Evolutionary conservation across 2,113 vertebrate species (phyloP), one percentile per base, ranked within the genome.

Genomic region (Scatophagus argus): DNA sequence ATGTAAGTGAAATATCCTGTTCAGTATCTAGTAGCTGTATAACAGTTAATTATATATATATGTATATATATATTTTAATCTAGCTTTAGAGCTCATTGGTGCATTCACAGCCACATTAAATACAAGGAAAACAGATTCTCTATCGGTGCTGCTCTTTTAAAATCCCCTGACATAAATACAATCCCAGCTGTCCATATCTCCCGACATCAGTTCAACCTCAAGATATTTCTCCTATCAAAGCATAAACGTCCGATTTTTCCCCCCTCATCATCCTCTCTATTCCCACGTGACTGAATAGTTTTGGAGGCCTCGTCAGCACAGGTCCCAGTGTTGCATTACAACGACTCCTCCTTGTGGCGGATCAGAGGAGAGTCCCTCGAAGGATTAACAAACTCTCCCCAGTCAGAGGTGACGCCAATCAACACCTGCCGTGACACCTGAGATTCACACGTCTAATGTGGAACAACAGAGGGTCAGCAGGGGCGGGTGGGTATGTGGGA

Each of bases 361-460:
- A 75, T 43, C 16, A 46, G 25, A 56, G 46, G 27, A 61, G 16
- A 34, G 9, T 44, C 44, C 44, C 72, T 62, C 21, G 32, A 58
- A 75, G 55, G 71, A 66, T 79, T 38, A 83, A 79, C 82, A 60
- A 64, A 64, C 70, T 27, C 77, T 17, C 6, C 3, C 17, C 39
- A 47, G 27, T 58, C 43, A 38, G 44, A 72, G 64, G 71, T 59
- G 76, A 58, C n/a, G 25, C 60, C 80, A 90, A 88, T 90, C 79
- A 78, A 86, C 88, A 89, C 88, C 17, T 79, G 79, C 77, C 31
- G 67, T 3, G 19, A 64, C 79, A 56, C 69, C 63, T 66, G 56
- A 63, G 62, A 65, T 32, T 54, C 62, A 41, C 82, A 85, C 27
- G 0, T 81, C 54, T 83, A 76, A 81, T 59, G 64, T 49, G 69